Base-by-base conservation (phyloP, 2,797 vertebrate species). In the Pteropus rufus region DNA sequence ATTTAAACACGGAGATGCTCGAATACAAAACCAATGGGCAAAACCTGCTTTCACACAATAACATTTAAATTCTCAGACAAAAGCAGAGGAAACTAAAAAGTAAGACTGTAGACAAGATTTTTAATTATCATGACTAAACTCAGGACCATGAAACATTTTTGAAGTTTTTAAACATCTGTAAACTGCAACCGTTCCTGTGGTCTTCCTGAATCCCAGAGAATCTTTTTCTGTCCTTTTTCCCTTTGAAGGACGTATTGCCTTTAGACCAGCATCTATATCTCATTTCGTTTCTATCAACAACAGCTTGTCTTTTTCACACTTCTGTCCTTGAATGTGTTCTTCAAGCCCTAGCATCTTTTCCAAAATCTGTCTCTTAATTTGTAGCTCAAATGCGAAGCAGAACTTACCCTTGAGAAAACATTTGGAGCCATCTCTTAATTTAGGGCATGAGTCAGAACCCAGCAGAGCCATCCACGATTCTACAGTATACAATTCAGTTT, bases 381-480 rank as follows among this genome's bases (percentile, higher is more conserved):
- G 92, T 56, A 95, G 49, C 83, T 96, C n/a, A 79, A 92, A 89
- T 87, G 91, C 89, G 94, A 89, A 91, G 62, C 88, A 93, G 85
- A 89, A 77, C 18, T 93, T 69, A 89, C 95, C 95, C 97, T 93
- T 73, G 93, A 97, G 96, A 94, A 89, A 90, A 81, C 77, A 85
- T 81, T 93, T 21, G 2, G 85, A 97, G 81, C 88, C 67, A 73
- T 94, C 93, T 96, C 91, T 89, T 98, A 94, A 97, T 97, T 97
- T 96, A 95, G 93, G 88, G n/a, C 41, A 62, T 96, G 95, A 97
- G 79, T 97, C 95, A 97, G 95, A 93, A n/a, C 10, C 70, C 94
- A 84, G 79, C 65, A 96, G 85, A 80, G 82, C 73, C 56, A 86
- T 52, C 70, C 70, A 34, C 64, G 60, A 77, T 95, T 87, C 84